Conservation (phyloP, 2,113 vertebrate species). For the Ciconia stormi region DNA sequence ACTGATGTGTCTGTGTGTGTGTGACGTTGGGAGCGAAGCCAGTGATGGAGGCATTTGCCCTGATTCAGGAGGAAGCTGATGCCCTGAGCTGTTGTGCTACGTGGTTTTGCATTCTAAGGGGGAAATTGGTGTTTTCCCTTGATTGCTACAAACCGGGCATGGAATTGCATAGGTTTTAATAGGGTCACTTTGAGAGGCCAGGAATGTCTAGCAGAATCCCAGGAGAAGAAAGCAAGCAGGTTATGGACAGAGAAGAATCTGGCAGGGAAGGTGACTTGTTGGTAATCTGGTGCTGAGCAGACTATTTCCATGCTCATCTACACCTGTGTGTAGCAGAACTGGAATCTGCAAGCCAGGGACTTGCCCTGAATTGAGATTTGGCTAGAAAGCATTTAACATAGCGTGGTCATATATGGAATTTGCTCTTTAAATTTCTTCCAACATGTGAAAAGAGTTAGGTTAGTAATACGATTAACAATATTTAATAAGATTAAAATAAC, state of each 20-base stretch:
- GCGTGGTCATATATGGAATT: neutral
- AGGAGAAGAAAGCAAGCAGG: neutral
- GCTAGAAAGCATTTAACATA: neutral
- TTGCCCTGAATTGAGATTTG: neutral
- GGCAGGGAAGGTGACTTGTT: neutral
- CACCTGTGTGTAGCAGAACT: neutral
- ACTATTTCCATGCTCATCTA: neutral
- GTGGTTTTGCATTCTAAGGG: neutral
- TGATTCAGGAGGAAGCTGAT: neutral
- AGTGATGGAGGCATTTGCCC: neutral
- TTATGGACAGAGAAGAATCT: neutral
- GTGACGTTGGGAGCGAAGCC: neutral
- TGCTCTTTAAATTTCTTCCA: conserved; percentile 46
- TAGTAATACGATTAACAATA: conserved; percentile 62
- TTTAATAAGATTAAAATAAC: conserved; percentile 67
- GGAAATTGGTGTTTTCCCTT: neutral
- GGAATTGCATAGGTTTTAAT: neutral
- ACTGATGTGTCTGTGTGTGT: neutral
- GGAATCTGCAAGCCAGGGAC: neutral
- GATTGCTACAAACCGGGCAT: neutral
- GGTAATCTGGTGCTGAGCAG: neutral
- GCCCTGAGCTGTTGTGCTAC: neutral
- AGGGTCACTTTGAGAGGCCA: neutral
- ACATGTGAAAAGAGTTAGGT: conserved; percentile 64
- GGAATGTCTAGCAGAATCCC: neutral